Evolutionary conservation across 2,113 vertebrate species (phyloP).

Genomic region (Argyrosomus japonicus): DNA sequence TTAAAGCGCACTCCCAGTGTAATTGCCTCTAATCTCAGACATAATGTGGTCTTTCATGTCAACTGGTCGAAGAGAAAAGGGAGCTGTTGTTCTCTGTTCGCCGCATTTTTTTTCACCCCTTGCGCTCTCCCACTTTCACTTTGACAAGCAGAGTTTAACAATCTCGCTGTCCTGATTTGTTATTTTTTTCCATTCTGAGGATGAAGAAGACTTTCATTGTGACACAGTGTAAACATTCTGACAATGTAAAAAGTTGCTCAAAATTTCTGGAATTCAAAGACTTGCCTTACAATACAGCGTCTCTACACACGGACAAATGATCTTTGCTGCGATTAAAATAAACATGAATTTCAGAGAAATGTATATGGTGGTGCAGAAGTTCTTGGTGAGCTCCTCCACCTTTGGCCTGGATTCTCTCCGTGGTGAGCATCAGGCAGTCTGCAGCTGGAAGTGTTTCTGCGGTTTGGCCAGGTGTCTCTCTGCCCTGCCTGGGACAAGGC

Average conservation of each 20-base stretch:
- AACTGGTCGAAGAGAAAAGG: slow-evolving; percentile 68
- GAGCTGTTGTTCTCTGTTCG: slow-evolving; percentile 72
- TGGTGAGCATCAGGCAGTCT: slow-evolving; percentile 80
- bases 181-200: not conserved
- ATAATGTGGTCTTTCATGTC: slow-evolving; percentile 84
- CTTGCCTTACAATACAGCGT: not conserved
- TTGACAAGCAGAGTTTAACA: slow-evolving; percentile 18
- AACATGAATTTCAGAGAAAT: slow-evolving; percentile 49
- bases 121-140: slow-evolving; percentile 67
- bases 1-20: slow-evolving; percentile 83
- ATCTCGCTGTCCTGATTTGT: slow-evolving; percentile 13
- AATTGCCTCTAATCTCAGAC: slow-evolving; percentile 85
- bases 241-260: slow-evolving; percentile 1
- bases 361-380: slow-evolving; percentile 46
- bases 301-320: slow-evolving; percentile 13
- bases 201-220: slow-evolving; percentile 39
- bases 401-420: slow-evolving; percentile 83
- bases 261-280: not conserved
- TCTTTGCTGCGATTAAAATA: slow-evolving; percentile 32
- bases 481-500: slow-evolving; percentile 76
- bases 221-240: slow-evolving; percentile 24
- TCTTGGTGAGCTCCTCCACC: slow-evolving; percentile 74
- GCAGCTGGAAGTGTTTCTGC: slow-evolving; percentile 83
- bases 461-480: slow-evolving; percentile 84
- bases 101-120: slow-evolving; percentile 24